Evolutionary conservation across 1,140 invertebrate genomes (phyloP).

Genomic region (Magallana gigas): DNA sequence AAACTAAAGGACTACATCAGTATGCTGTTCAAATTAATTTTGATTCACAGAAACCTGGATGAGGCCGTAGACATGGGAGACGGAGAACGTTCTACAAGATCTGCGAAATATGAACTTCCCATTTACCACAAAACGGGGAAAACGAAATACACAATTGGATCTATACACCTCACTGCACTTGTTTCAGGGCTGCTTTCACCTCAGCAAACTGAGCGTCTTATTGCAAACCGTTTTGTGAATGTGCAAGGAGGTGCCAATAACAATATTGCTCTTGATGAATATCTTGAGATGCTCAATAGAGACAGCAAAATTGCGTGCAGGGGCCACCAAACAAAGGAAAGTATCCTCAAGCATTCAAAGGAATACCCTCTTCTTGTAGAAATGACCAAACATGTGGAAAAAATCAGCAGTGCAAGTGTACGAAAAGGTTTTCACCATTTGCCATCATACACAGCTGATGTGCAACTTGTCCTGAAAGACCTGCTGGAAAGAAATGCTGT

Average conservation of each 20-base stretch:
- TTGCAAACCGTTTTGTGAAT: slow-evolving; percentile 55
- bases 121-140: slow-evolving; percentile 59
- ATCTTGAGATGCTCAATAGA: slow-evolving; percentile 55
- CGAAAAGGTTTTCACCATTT: slow-evolving; percentile 56
- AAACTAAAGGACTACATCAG: slow-evolving; percentile 44
- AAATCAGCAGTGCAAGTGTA: background rate
- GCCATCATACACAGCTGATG: slow-evolving; percentile 54
- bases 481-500: background rate
- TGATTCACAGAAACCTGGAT: slow-evolving; percentile 56
- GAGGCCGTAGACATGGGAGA: slow-evolving; percentile 56
- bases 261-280: slow-evolving; percentile 57
- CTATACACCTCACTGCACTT: slow-evolving; percentile 49
- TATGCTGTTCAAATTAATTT: slow-evolving; percentile 50
- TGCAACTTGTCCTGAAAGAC: slow-evolving; percentile 31
- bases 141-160: slow-evolving; percentile 55
- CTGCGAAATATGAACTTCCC: slow-evolving; percentile 58
- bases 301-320: slow-evolving; percentile 53
- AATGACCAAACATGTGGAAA: slow-evolving; percentile 44
- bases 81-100: slow-evolving; percentile 52
- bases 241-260: slow-evolving; percentile 55
- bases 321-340: slow-evolving; percentile 49
- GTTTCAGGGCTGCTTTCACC: slow-evolving; percentile 25
- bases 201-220: slow-evolving; percentile 46
- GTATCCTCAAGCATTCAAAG: slow-evolving; percentile 57
- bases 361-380: slow-evolving; percentile 53